A percentile compares a stretch with the other conserved stretches of the same genome.
Conservation (phyloP, 2,888 invertebrate species). For the Neuroscelio doddi region DNA sequence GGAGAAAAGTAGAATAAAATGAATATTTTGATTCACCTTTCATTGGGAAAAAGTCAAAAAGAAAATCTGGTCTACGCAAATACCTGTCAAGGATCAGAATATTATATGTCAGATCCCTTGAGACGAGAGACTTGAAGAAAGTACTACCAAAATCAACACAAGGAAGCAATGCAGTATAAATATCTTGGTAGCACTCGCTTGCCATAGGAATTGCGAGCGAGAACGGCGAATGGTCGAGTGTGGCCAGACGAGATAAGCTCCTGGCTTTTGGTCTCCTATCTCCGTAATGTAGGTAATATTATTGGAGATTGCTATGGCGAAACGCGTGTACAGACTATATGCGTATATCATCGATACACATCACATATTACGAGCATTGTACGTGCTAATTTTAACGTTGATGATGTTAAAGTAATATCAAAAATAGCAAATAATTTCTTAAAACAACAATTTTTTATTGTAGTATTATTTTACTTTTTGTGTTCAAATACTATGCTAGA, state of each 20-base stretch:
- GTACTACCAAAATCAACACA: constrained; percentile 10
- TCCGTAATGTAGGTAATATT: constrained; percentile 23
- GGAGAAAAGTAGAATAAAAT: too few relatives aligned
- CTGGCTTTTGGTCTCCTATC: constrained; percentile 21
- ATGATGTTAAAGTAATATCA: too few relatives aligned
- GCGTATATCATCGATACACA: constrained; percentile 11
- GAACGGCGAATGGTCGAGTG: constrained; percentile 11
- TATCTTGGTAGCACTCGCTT: constrained; percentile 28
- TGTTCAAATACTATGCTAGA: too few relatives aligned
- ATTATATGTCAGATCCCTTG: constrained; percentile 20
- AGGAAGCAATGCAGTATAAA: constrained; percentile 23
- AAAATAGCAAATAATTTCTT: too few relatives aligned
- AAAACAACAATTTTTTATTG: too few relatives aligned
- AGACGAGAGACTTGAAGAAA: constrained; percentile 23
- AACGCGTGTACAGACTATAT: constrained; percentile 12
- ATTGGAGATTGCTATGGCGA: constrained; percentile 16
- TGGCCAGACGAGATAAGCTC: constrained; percentile 20
- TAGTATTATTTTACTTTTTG: too few relatives aligned
- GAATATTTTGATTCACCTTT: constrained; percentile 27
- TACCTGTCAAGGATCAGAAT: constrained; percentile 23
- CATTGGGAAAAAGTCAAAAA: constrained; percentile 22
- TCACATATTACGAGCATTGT: constrained; percentile 5
- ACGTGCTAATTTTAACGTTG: too few relatives aligned
- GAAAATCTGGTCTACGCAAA: constrained; percentile 34
- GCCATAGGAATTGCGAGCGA: constrained; percentile 16